These are phyloP conservation scores for Mesorhabditis spiculigera DNA, from an alignment of 2,888 invertebrate species.

Conservation along the genomic window DNA sequence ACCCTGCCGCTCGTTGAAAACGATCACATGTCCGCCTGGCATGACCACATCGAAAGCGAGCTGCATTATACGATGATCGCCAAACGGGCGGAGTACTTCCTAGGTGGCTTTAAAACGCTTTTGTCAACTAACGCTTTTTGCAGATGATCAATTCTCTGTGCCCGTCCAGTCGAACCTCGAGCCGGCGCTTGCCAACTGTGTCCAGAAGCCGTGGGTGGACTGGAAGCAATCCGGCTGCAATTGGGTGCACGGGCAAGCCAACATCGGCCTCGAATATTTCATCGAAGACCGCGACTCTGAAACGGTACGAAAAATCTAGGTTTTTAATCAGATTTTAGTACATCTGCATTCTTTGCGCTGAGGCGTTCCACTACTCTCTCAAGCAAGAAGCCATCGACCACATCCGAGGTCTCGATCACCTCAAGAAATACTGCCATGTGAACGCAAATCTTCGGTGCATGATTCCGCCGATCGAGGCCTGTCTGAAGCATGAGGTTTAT, in stretches of 20 bases:
- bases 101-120: constrained; percentile 12
- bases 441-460: too few relatives aligned
- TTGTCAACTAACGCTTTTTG: neutral
- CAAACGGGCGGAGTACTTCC: constrained; percentile 10
- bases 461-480: neutral
- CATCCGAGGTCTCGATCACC: neutral
- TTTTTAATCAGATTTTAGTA: neutral
- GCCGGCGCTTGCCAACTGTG: neutral
- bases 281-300: neutral
- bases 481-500: neutral
- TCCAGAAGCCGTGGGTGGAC: neutral
- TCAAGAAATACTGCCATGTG: neutral
- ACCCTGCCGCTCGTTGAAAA: neutral
- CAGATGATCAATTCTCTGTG: constrained; percentile 21
- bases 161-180: constrained; percentile 15
- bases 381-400: neutral
- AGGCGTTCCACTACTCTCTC: neutral
- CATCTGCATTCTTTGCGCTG: constrained; percentile 1
- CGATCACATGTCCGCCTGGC: constrained; percentile 10
- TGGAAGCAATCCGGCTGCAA: neutral
- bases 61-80: constrained; percentile 16
- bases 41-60: constrained; percentile 14
- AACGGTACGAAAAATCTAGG: neutral
- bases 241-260: neutral
- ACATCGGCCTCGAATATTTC: neutral